Conservation (phyloP, 2,113 vertebrate genomes). For the Cyprinodon brontotheroides region DNA sequence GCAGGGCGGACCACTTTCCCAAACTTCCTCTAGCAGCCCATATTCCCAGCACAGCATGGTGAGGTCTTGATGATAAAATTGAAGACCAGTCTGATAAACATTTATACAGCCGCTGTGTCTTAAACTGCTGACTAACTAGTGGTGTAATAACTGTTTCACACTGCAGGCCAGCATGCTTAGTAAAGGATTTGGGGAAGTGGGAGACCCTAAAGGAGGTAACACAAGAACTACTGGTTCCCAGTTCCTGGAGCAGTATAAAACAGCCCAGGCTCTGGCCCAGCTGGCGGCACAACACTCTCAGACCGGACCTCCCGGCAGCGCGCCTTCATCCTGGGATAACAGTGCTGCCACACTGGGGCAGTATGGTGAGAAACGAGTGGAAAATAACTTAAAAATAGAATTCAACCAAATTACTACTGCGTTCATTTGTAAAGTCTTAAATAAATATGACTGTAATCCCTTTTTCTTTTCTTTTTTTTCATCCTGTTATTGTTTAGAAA, state of each 20-base stretch:
- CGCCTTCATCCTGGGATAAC: conserved; percentile 91
- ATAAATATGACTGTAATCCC: not conserved
- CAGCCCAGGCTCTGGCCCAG: conserved; percentile 94
- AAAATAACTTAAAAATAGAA: not conserved
- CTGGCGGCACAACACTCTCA: conserved; percentile 92
- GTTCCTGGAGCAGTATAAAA: conserved; percentile 98
- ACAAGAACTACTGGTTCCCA: conserved; percentile 90
- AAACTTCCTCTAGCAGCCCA: conserved; percentile 81
- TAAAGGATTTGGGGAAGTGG: conserved; percentile 92
- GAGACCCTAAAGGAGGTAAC: conserved; percentile 86
- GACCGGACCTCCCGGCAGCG: conserved; percentile 78
- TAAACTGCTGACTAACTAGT: not conserved
- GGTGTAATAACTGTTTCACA: not conserved
- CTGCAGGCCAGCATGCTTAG: conserved; percentile 93
- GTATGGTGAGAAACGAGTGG: conserved; percentile 83
- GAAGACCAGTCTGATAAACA: too few species aligned
- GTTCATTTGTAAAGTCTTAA: not conserved
- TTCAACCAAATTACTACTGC: not conserved
- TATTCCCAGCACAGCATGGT: conserved; percentile 96
- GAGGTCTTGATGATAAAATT: conserved; percentile 42
- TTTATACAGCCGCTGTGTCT: not conserved
- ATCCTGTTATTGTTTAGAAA: conserved; percentile 73
- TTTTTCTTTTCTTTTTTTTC: not conserved
- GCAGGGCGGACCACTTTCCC: conserved; percentile 85
- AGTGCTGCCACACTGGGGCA: conserved; percentile 87